Base-by-base conservation (phyloP, 92 coral and sea anemone genomes). In the Hydrozoanthus gracilis region DNA sequence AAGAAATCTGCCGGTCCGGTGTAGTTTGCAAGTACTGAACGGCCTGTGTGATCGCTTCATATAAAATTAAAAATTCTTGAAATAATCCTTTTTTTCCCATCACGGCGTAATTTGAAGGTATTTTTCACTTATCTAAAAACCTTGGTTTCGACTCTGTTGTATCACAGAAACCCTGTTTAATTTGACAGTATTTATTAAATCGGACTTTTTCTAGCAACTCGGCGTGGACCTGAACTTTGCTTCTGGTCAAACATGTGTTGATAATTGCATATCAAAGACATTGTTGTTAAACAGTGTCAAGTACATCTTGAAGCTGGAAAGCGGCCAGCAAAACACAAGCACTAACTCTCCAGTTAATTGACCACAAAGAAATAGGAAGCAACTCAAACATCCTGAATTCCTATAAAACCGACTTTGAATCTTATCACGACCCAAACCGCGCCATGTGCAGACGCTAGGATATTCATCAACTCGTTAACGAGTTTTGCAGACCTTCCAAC, bases 301-400 rank as follows among this genome's bases (percentile, higher is more conserved):
- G 58, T 10, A 4, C n/a, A 6, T 12, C 10, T 64, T 62, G n/a
- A 80, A 45, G 10, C 44, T 80, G 85, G 73, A 49, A 64, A 7
- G 7, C 35, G 85, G 73, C 74, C 85, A 65, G 20, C 5, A 46
- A 5, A 20, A 65, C 46, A 60, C 62, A 80, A 80, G 85, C 44
- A 48, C 48, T 1, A 80, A 5, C 85, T 66, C 85, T 80, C 73
- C 44, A 64, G 85, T 64, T 64, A 80, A 62, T 16, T 50, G 55
- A 54, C 75, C 74, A 16, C 17, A 60, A 80, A 65, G 74, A 80
- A 27, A 80, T 65, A 58, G 20, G 52, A 64, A 80, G 66, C 74
- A 65, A 80, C n/a, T 51, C n/a, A 48, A 80, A 64, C 85, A 80
- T 80, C 85, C 85, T 80, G 85, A 80, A 80, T 80, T 64, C 58